Conservation (phyloP, 1,140 invertebrate genomes). For the Drosophila kurseongensis region DNA sequence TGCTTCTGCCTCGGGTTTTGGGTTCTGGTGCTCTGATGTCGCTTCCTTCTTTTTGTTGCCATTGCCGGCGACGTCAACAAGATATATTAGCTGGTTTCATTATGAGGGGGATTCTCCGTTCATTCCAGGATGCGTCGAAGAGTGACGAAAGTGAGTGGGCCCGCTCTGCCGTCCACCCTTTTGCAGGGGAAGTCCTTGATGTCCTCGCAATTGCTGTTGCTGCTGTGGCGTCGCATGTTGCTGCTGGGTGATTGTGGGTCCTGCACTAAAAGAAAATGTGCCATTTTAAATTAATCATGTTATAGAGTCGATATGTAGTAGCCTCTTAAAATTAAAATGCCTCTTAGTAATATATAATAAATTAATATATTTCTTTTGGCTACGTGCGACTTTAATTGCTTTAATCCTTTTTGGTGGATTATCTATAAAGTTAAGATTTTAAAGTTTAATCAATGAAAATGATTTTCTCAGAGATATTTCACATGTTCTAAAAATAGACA, state of each 20-base stretch:
- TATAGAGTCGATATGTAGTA: no score
- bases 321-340: no score
- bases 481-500: no score
- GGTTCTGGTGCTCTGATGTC: constrained; percentile 18
- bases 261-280: background rate
- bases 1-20: constrained; percentile 20
- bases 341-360: no score
- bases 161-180: background rate
- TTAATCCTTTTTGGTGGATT: no score
- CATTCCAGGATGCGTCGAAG: constrained; percentile 46
- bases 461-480: no score
- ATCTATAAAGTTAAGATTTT: no score
- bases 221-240: constrained; percentile 11
- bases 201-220: constrained; percentile 9
- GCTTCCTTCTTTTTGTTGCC: constrained; percentile 35
- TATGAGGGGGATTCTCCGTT: constrained; percentile 44
- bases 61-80: constrained; percentile 58
- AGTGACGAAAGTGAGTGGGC: constrained; percentile 29
- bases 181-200: constrained; percentile 30
- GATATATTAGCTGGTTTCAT: constrained; percentile 77
- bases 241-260: constrained; percentile 26
- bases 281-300: no score
- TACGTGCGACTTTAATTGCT: no score
- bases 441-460: no score
- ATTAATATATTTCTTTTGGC: no score